These are phyloP conservation scores for Xenus cinereus DNA, from an alignment of 2,113 vertebrate genomes.

Conservation along the genomic window DNA sequence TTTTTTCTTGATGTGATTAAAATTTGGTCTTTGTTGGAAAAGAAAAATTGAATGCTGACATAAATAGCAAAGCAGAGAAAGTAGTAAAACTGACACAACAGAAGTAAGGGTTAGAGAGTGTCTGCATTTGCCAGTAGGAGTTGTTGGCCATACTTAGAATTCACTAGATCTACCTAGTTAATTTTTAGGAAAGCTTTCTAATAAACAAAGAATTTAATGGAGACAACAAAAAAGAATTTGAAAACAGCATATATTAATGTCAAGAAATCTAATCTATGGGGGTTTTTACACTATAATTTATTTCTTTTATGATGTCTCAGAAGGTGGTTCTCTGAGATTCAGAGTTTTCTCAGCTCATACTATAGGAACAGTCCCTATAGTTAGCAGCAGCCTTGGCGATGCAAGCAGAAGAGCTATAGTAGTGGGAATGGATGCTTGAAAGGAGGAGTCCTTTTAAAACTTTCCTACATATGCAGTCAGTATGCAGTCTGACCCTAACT, in stretches of 20 bases:
- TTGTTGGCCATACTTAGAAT: neutral
- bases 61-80: neutral
- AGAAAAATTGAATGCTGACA: neutral
- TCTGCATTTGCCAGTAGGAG: neutral
- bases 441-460: neutral
- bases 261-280: neutral
- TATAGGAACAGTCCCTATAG: neutral
- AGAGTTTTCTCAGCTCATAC: neutral
- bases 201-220: neutral
- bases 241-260: neutral
- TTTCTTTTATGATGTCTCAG: neutral
- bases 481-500: neutral
- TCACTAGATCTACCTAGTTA: neutral
- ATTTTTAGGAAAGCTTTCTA: neutral
- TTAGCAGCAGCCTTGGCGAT: neutral
- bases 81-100: neutral
- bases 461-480: neutral
- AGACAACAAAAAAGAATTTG: neutral
- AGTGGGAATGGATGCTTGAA: neutral
- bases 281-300: neutral
- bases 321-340: neutral
- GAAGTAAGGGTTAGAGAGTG: neutral
- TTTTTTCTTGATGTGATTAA: neutral
- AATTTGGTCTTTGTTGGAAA: neutral
- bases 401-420: neutral